phyloP scores from a whole-genome alignment of 2,113 vertebrate species.

The Callithrix jacchus region DNA sequence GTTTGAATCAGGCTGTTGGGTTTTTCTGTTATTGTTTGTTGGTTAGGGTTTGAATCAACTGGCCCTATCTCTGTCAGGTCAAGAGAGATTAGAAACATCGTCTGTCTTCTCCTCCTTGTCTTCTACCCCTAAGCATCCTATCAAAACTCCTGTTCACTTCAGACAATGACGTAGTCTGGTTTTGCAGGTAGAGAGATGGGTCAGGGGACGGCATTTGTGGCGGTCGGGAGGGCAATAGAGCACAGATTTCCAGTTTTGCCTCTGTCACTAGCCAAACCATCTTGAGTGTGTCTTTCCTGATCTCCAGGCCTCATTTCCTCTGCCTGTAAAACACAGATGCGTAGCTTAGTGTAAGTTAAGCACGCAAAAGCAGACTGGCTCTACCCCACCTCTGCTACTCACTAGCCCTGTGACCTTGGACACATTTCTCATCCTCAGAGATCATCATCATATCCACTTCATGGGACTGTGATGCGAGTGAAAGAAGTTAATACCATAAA shows the following conservation, averaged over 20 bases:
- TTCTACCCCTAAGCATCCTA: background rate
- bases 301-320: background rate
- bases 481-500: background rate
- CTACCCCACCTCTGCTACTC: background rate
- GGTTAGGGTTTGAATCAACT: background rate
- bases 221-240: background rate
- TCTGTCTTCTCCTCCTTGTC: background rate
- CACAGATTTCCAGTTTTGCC: background rate
- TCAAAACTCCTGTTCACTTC: background rate
- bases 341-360: background rate
- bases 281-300: background rate
- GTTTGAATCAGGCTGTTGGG: background rate
- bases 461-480: background rate
- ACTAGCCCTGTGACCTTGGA: background rate
- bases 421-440: background rate
- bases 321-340: background rate
- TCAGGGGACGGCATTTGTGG: no score
- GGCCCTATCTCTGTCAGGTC: background rate
- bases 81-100: background rate
- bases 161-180: background rate
- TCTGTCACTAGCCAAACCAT: background rate
- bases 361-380: background rate
- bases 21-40: background rate
- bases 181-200: background rate
- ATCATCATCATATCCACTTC: background rate